Evolutionary conservation across 2,888 invertebrate species (phyloP).

Genomic region (Leucophenga montana): DNA sequence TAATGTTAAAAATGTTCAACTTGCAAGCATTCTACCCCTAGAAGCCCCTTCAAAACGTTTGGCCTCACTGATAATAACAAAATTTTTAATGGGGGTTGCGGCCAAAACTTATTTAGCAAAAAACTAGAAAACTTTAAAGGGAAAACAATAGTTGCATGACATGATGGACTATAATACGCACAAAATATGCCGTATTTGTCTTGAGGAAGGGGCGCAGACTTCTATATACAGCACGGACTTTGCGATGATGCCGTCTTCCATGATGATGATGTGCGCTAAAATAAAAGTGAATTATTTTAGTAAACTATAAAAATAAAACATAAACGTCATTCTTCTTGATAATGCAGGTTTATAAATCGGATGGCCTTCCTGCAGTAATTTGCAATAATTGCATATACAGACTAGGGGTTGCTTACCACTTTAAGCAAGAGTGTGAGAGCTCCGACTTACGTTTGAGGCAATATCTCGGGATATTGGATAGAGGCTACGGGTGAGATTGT

Average conservation of each 20-base stretch:
- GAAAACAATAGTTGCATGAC: conserved; percentile 5
- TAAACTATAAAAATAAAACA: neutral
- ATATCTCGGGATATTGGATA: conserved; percentile 75
- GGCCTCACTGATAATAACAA: too few relatives aligned
- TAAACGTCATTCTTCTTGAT: neutral
- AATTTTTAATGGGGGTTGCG: too few relatives aligned
- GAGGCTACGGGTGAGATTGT: conserved; percentile 60
- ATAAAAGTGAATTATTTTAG: conserved; percentile 73
- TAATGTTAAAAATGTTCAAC: too few relatives aligned
- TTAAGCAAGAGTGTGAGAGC: conserved; percentile 78
- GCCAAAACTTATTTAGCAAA: too few relatives aligned
- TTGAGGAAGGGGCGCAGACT: conserved; percentile 77
- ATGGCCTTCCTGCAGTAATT: conserved; percentile 77
- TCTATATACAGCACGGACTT: conserved; percentile 78
- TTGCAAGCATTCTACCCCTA: too few relatives aligned
- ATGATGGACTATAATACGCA: conserved; percentile 74
- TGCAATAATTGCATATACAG: conserved; percentile 79
- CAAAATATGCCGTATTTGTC: conserved; percentile 77
- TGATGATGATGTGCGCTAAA: conserved; percentile 78
- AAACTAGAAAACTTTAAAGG: too few relatives aligned
- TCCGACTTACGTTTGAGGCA: conserved; percentile 77
- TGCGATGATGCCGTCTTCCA: conserved; percentile 76
- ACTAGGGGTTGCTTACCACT: conserved; percentile 78
- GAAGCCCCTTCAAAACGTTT: too few relatives aligned
- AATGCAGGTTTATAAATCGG: conserved; percentile 75